Evolutionary conservation across 2,888 invertebrate genomes (phyloP).

Genomic region (Hirtodrosophila histrioides): DNA sequence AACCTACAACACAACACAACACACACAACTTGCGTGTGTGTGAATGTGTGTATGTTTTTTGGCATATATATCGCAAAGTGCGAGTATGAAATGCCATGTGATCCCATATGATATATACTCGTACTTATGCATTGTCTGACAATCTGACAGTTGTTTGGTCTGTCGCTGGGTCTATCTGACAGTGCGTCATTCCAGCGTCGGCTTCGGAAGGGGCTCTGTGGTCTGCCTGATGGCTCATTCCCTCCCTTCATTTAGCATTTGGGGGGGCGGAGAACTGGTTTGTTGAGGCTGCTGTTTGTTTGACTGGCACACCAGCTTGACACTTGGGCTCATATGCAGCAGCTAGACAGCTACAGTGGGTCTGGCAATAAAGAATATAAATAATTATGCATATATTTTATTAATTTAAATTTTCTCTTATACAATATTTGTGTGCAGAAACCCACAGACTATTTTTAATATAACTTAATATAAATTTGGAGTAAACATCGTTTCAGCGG

Average conservation of each 20-base stretch:
- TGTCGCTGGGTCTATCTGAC: slow-evolving; percentile 36
- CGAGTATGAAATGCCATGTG: slow-evolving; percentile 16
- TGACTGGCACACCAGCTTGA: slow-evolving; percentile 27
- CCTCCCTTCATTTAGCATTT: slow-evolving; percentile 8
- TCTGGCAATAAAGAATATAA: too few relatives aligned
- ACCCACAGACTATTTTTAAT: too few relatives aligned
- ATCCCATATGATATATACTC: slow-evolving; percentile 33
- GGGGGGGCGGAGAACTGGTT: background rate
- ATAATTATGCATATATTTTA: background rate
- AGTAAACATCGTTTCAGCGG: too few relatives aligned
- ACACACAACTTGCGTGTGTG: background rate
- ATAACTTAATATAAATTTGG: too few relatives aligned
- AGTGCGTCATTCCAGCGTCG: slow-evolving; percentile 27
- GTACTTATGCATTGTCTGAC: slow-evolving; percentile 19
- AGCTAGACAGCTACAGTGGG: slow-evolving; percentile 2
- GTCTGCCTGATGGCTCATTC: slow-evolving; percentile 13
- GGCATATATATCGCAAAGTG: slow-evolving; percentile 14
- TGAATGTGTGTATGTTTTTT: slow-evolving; percentile 1
- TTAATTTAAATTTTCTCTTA: background rate
- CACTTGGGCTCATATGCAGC: slow-evolving; percentile 18
- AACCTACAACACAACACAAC: slow-evolving; percentile 18
- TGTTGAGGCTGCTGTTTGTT: slow-evolving; percentile 7
- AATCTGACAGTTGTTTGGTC: slow-evolving; percentile 21
- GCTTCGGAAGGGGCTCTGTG: slow-evolving; percentile 13
- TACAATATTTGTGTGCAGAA: background rate